phyloP scores from a whole-genome alignment of 2,113 vertebrate species.

The Corythaixoides concolor region DNA sequence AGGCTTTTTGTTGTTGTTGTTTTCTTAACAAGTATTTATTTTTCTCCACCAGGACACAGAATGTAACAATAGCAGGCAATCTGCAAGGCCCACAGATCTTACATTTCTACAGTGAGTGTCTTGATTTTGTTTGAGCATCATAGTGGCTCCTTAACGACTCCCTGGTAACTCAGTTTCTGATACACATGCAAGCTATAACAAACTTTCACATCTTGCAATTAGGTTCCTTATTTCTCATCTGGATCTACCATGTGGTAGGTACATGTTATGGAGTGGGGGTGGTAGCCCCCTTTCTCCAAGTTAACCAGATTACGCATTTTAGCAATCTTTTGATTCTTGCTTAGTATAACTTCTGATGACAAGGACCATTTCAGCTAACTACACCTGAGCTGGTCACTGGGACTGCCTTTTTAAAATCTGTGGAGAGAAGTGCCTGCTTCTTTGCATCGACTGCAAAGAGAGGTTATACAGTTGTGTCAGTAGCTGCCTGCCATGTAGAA shows the following conservation, averaged over 20 bases:
- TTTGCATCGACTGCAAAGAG: neutral
- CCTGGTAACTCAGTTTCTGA: neutral
- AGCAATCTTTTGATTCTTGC: neutral
- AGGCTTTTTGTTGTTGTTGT: neutral
- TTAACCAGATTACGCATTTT: neutral
- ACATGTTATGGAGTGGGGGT: neutral
- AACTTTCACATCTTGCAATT: neutral
- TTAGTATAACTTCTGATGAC: neutral
- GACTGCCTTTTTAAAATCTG: neutral
- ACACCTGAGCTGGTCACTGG: neutral
- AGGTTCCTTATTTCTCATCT: neutral
- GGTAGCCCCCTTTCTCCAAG: neutral
- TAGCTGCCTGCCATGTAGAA: neutral
- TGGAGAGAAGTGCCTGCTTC: neutral
- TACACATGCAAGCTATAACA: accelerated
- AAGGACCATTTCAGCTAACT: neutral
- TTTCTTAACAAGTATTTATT: neutral
- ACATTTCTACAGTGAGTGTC: neutral
- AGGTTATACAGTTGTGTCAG: too few relatives aligned
- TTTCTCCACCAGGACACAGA: neutral
- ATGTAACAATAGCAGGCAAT: neutral
- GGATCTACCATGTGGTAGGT: neutral
- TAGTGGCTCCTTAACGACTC: neutral
- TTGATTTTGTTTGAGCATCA: neutral
- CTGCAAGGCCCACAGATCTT: neutral